Evolutionary conservation across 2,797 vertebrate species (phyloP).

Genomic region (Notolabrus celidotus): DNA sequence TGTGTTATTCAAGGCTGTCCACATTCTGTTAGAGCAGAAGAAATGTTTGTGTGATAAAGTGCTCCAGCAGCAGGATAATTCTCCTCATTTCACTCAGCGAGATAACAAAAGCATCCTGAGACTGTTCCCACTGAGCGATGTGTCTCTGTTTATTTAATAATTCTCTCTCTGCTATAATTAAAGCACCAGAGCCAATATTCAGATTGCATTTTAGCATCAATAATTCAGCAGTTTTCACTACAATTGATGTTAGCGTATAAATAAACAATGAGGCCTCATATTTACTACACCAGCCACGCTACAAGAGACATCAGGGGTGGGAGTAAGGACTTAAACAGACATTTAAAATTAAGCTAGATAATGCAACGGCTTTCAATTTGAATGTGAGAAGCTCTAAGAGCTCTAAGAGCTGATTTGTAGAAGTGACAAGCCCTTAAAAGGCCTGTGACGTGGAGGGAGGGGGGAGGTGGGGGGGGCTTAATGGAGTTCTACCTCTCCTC

Average conservation of each 20-base stretch:
- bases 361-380: constrained; percentile 85
- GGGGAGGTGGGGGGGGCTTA: constrained; percentile 61
- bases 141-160: constrained; percentile 84
- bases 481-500: constrained; percentile 80
- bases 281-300: constrained; percentile 78
- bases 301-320: constrained; percentile 61
- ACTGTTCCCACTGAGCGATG: constrained; percentile 64
- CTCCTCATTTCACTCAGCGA: constrained; percentile 68
- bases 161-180: constrained; percentile 87
- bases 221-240: constrained; percentile 89
- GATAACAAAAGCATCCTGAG: constrained; percentile 70
- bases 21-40: constrained; percentile 56
- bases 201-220: constrained; percentile 90
- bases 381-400: constrained; percentile 81
- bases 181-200: constrained; percentile 87
- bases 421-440: constrained; percentile 87
- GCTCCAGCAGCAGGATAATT: constrained; percentile 59
- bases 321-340: constrained; percentile 85
- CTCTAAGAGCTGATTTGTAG: constrained; percentile 85
- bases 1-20: constrained; percentile 38
- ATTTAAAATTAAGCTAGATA: constrained; percentile 89
- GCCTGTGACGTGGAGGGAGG: constrained; percentile 70
- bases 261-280: constrained; percentile 88
- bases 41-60: constrained; percentile 53
- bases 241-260: constrained; percentile 87